Evolutionary conservation across 1,140 invertebrate genomes (phyloP).

Genomic region (Drosophila repletoides): DNA sequence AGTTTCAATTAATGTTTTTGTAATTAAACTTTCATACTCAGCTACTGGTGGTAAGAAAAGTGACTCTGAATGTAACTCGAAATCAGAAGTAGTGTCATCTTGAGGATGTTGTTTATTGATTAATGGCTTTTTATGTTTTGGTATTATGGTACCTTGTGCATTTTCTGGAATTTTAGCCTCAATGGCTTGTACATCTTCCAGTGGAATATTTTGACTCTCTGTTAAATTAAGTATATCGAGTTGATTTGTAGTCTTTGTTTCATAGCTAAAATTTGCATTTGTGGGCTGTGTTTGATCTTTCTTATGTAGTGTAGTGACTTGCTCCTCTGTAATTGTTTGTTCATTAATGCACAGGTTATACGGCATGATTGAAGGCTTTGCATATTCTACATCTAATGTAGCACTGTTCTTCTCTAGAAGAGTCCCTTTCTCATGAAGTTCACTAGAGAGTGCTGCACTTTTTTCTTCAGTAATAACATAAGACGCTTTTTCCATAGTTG

Average conservation of each 20-base stretch:
- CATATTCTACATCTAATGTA: slow-evolving; percentile 14
- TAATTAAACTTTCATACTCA: slow-evolving; percentile 23
- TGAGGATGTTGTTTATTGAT: slow-evolving; percentile 7
- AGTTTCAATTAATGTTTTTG: slow-evolving; percentile 45
- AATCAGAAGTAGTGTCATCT: slow-evolving; percentile 27
- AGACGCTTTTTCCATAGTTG: slow-evolving; percentile 39
- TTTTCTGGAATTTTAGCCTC: slow-evolving; percentile 2
- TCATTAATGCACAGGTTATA: slow-evolving; percentile 53
- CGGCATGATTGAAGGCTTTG: slow-evolving; percentile 27
- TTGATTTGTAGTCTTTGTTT: slow-evolving; percentile 34
- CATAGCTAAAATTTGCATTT: slow-evolving; percentile 37
- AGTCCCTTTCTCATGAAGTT: slow-evolving; percentile 37
- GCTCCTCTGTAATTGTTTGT: slow-evolving; percentile 46
- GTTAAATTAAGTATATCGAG: slow-evolving; percentile 17
- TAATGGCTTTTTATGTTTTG: slow-evolving; percentile 19
- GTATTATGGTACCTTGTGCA: background rate
- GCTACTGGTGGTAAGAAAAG: slow-evolving; percentile 5
- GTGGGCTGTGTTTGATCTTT: slow-evolving; percentile 6
- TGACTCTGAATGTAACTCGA: slow-evolving; percentile 4
- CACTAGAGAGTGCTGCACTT: slow-evolving; percentile 32
- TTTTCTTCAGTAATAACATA: slow-evolving; percentile 3
- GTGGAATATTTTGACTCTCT: background rate
- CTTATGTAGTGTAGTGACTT: slow-evolving; percentile 19
- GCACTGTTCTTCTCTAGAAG: slow-evolving; percentile 15
- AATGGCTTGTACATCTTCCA: slow-evolving; percentile 14